These are phyloP conservation scores for Melitaea athalia DNA, from an alignment of 2,888 invertebrate genomes.

Conservation along the genomic window DNA sequence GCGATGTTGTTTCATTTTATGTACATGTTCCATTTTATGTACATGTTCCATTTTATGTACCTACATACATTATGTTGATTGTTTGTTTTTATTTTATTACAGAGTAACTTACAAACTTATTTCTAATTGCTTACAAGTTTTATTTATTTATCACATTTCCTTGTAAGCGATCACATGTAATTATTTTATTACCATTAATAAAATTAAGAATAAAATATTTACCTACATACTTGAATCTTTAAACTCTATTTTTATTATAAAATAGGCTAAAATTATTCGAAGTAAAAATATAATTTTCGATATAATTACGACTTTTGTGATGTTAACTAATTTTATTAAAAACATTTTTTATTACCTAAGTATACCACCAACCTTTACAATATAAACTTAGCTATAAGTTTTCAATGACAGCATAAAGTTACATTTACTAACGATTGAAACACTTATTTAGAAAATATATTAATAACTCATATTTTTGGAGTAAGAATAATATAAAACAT, in stretches of 20 bases:
- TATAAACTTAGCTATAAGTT: too few species aligned
- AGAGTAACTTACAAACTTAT: constrained; percentile 1
- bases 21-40: too few species aligned
- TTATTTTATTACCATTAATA: constrained; percentile 6
- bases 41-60: background rate
- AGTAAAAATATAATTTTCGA: background rate
- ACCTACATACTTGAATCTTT: constrained; percentile 23
- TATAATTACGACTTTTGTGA: background rate
- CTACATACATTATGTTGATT: background rate
- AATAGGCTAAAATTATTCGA: constrained; percentile 27
- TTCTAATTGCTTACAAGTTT: constrained; percentile 25
- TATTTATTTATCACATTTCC: constrained; percentile 32
- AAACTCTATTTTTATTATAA: constrained; percentile 31
- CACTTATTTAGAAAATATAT: too few species aligned
- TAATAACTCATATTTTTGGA: too few species aligned
- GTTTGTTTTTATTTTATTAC: background rate
- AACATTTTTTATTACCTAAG: too few species aligned
- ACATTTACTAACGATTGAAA: too few species aligned
- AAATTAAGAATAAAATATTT: constrained; percentile 1
- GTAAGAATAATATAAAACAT: background rate
- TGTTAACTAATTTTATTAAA: background rate
- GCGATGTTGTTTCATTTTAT: background rate
- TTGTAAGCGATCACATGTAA: constrained; percentile 20
- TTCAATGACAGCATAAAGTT: too few species aligned
- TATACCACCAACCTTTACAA: too few species aligned